Evolutionary conservation across 2,797 vertebrate genomes (phyloP), one percentile per base, ranked within the genome.

Genomic region (Sebastes taczanowskii): DNA sequence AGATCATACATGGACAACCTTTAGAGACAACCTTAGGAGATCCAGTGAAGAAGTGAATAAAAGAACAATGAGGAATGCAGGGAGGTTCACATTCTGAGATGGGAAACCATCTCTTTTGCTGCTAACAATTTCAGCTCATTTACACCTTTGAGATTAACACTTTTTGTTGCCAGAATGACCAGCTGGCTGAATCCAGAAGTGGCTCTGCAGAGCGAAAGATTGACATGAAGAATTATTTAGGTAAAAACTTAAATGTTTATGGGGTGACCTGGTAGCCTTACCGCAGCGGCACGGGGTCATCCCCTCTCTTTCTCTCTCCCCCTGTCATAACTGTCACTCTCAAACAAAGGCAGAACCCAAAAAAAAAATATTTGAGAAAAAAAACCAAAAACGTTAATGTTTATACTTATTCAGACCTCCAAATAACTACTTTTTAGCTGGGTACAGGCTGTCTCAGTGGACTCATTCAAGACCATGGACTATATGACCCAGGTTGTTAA

Each of bases 371-470:
- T 1, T 42, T 42, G 38, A 42, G 1, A 42, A 42, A 42, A 42
- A 42, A 5, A 5, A 2, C 5, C 0, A 14, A 42, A 42, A 42
- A 14, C 38, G 0, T 42, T 14, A 14, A 42, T 0, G 0, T 42
- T 42, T 42, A 42, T 42, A 42, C 38, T 6, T 42, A 42, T 42
- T 6, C 38, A 42, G 38, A 42, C 13, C 5, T 42, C 38, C 13
- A 42, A 6, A 16, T 42, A 42, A 42, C 38, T 42, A 13, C 13
- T 42, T 42, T 42, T 42, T 42, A 42, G 38, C 38, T 42, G 38
- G 38, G 38, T 42, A 42, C 5, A 42, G 38, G 38, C 38, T 42
- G 13, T 42, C 38, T 42, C 38, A 42, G 38, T 42, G 38, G 0
- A 42, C 38, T 42, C 38, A 42, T 2, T 42, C 13, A 42, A 42